Evolutionary conservation across 2,797 vertebrate genomes (phyloP), one percentile per base, ranked within the genome.

Genomic region (Myotis planiceps): DNA sequence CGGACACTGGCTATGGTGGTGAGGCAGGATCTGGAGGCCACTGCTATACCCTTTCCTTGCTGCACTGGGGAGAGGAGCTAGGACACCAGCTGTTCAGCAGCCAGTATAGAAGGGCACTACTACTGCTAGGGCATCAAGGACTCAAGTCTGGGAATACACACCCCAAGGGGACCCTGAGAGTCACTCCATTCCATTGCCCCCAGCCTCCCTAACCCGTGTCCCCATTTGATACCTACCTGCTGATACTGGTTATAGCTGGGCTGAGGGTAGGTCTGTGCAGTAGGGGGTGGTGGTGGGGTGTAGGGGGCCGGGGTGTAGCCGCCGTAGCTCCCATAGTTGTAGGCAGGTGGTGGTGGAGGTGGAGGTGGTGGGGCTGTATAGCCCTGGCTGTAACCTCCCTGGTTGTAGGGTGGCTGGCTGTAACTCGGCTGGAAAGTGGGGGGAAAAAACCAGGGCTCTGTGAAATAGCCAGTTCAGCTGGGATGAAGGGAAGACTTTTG

Each of bases 291-390:
- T 0, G 98, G 98, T 0, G 98, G 98, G 49, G 98, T 98, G 37
- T 95, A 98, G 66, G 98, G 98, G 85, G 98, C 97, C 0, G 97
- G 98, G 98, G 58, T 98, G 98, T 98, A 99, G 98, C 99, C 98
- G 25, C 98, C 98, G 82, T 99, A 99, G 98, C 98, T 99, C 94
- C 99, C 95, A 0, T 99, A 99, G 98, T 99, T 98, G 97, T 99
- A 99, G 69, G 97, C 99, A 69, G 98, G 97, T 85, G 97, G 88
- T 42, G 98, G 93, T 1, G 97, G 98, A 68, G 97, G 97, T 4
- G 96, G 98, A 74, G 90, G 98, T 5, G 81, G 97, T 32, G 96
- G 97, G 14, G 98, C 97, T 21, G 97, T 96, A 49, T 97, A 98
- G 96, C 93, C 98, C 98, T 99, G 99, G 98, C 98, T 99, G 98